Conservation (phyloP, 2,888 invertebrate genomes). For the Pollenia labialis region DNA sequence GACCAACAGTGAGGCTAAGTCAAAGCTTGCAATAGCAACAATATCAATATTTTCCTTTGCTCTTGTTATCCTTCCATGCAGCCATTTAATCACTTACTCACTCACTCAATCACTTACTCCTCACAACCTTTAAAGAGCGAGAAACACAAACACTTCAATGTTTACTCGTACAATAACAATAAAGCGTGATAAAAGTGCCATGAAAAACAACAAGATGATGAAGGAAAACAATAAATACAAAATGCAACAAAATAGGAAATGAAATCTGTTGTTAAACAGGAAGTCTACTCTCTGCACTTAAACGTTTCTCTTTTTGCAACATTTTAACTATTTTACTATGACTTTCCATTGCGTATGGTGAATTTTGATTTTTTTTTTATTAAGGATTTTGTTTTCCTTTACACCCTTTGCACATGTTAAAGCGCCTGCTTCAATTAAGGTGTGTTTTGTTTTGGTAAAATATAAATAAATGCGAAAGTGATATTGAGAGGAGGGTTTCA, state of each 20-base stretch:
- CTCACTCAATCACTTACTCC: slow-evolving; percentile 42
- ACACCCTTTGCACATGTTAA: background rate
- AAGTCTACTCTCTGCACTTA: slow-evolving; percentile 7
- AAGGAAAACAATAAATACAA: slow-evolving; percentile 34
- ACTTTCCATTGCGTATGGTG: slow-evolving; percentile 55
- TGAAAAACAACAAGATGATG: slow-evolving; percentile 7
- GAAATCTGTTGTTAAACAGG: background rate
- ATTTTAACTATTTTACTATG: background rate
- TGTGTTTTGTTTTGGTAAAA: slow-evolving; percentile 58
- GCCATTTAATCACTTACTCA: slow-evolving; percentile 3
- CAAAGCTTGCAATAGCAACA: background rate
- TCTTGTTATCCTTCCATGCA: slow-evolving; percentile 16
- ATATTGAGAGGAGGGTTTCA: background rate
- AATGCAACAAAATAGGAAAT: background rate
- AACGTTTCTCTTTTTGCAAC: background rate
- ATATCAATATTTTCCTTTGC: slow-evolving; percentile 49
- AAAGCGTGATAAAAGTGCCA: slow-evolving; percentile 53
- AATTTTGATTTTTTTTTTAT: background rate
- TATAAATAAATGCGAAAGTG: background rate
- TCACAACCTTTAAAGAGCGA: slow-evolving; percentile 57
- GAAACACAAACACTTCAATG: slow-evolving; percentile 71
- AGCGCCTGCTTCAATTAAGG: slow-evolving; percentile 56
- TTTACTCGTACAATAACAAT: slow-evolving; percentile 70
- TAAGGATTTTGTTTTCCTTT: background rate
- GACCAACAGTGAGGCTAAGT: slow-evolving; percentile 18